Percentiles rank a stretch among this genome's conserved stretches.
These are phyloP conservation scores for Micropoecilia bifurca DNA, from an alignment of 2,797 vertebrate species.

Conservation along the genomic window DNA sequence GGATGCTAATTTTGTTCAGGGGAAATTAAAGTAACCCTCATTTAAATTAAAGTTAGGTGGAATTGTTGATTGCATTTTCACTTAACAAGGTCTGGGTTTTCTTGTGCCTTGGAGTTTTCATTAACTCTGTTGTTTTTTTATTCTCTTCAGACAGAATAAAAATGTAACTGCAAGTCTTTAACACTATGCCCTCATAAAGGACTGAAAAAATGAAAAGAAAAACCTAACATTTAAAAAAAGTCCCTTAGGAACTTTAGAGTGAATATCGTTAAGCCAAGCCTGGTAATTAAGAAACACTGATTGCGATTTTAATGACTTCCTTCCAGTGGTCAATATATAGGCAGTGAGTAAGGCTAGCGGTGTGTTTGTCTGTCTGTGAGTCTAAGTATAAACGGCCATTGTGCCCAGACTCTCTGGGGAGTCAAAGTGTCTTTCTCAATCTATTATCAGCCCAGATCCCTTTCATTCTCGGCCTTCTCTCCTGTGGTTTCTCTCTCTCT, in stretches of 20 bases:
- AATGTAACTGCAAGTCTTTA: conserved; percentile 55
- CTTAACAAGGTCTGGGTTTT: conserved; percentile 54
- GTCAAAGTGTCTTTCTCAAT: conserved; percentile 67
- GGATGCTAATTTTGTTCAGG: conserved; percentile 52
- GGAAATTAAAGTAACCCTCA: conserved; percentile 52
- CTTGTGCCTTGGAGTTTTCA: conserved; percentile 46
- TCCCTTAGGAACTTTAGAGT: conserved; percentile 42
- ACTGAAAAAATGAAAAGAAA: conserved; percentile 42
- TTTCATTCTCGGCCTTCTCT: conserved; percentile 55
- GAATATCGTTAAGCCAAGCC: conserved; percentile 54
- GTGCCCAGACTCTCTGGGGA: conserved; percentile 57
- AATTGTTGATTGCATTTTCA: conserved; percentile 62
- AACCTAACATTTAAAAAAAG: conserved; percentile 53
- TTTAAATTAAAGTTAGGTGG: conserved; percentile 56
- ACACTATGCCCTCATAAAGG: conserved; percentile 60
- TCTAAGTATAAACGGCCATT: conserved; percentile 35
- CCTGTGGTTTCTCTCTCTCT: conserved; percentile 41
- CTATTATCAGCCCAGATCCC: conserved; percentile 68
- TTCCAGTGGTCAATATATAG: conserved; percentile 58
- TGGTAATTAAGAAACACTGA: conserved; percentile 76
- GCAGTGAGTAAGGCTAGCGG: conserved; percentile 10
- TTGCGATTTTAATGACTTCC: conserved; percentile 75
- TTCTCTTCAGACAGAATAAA: conserved; percentile 55
- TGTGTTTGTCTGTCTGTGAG: conserved; percentile 18
- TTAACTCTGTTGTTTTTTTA: conserved; percentile 40